Evolutionary conservation across 1,140 invertebrate genomes (phyloP).

Genomic region (Drosophila lini): DNA sequence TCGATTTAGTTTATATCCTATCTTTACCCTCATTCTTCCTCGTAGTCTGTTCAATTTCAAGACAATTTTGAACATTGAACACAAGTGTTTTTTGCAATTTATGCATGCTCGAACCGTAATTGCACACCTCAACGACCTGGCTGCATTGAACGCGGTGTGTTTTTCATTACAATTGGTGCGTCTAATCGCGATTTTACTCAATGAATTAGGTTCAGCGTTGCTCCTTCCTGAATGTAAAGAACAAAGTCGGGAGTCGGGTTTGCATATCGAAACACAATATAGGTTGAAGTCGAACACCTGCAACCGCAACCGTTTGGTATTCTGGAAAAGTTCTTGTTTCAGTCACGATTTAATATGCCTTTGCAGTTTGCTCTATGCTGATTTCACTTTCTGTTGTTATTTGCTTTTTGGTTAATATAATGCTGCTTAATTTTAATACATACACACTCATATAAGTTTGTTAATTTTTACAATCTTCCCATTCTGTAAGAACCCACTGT

Average conservation of each 20-base stretch:
- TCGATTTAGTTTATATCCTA: slow-evolving; percentile 58
- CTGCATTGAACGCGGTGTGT: slow-evolving; percentile 14
- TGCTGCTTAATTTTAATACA: slow-evolving; percentile 79
- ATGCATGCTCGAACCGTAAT: slow-evolving; percentile 57
- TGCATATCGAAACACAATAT: slow-evolving; percentile 61
- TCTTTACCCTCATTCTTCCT: slow-evolving; percentile 27
- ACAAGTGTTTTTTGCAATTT: slow-evolving; percentile 64
- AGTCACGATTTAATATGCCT: slow-evolving; percentile 51
- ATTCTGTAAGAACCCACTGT: slow-evolving; percentile 23
- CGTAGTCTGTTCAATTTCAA: slow-evolving; percentile 29
- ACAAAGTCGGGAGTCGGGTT: slow-evolving; percentile 35
- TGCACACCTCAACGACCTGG: slow-evolving; percentile 26
- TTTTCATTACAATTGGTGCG: slow-evolving; percentile 35
- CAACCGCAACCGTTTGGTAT: slow-evolving; percentile 18
- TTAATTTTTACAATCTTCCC: slow-evolving; percentile 70
- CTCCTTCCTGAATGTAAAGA: slow-evolving; percentile 40
- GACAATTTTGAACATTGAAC: slow-evolving; percentile 72
- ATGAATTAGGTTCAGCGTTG: slow-evolving; percentile 33
- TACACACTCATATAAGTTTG: slow-evolving; percentile 79
- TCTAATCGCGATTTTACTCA: slow-evolving; percentile 44
- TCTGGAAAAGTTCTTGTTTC: slow-evolving; percentile 41
- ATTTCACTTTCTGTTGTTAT: slow-evolving; percentile 63
- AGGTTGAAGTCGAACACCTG: slow-evolving; percentile 39
- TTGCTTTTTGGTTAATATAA: slow-evolving; percentile 78
- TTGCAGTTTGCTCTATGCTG: slow-evolving; percentile 58